Percentiles rank a stretch among this genome's conserved stretches.
phyloP scores from a whole-genome alignment of 2,113 vertebrate species.

The Rutilus rutilus region DNA sequence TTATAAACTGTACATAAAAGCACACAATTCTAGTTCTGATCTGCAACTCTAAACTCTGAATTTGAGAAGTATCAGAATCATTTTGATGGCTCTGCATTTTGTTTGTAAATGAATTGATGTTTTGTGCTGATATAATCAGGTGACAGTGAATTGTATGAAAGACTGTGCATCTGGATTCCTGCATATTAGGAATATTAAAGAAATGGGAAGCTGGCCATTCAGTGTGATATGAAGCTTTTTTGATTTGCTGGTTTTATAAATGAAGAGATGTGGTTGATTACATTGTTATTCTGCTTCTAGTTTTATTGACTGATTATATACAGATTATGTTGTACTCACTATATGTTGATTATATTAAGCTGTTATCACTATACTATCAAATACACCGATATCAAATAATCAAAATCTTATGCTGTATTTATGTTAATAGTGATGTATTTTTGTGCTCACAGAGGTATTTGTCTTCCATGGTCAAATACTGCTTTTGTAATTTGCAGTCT shows the following conservation, averaged over 20 bases:
- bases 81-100: conserved; percentile 15
- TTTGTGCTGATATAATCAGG: background rate
- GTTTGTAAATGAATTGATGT: background rate
- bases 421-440: conserved; percentile 10
- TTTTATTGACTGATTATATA: conserved; percentile 2
- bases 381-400: background rate
- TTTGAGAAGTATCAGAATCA: background rate
- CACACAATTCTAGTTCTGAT: background rate
- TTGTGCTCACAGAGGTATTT: background rate
- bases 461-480: background rate
- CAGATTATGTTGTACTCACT: background rate
- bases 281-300: background rate
- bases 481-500: conserved; percentile 22
- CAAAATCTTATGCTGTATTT: background rate
- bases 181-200: background rate
- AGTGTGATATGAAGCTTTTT: conserved; percentile 1
- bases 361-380: background rate
- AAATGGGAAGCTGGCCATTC: background rate
- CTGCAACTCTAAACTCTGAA: background rate
- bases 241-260: background rate
- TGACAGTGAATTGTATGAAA: background rate
- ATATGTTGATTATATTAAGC: background rate
- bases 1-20: conserved; percentile 7
- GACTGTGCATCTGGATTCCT: background rate
- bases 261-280: background rate